Conservation (phyloP, 1,140 invertebrate species). For the Eciton burchellii region DNA sequence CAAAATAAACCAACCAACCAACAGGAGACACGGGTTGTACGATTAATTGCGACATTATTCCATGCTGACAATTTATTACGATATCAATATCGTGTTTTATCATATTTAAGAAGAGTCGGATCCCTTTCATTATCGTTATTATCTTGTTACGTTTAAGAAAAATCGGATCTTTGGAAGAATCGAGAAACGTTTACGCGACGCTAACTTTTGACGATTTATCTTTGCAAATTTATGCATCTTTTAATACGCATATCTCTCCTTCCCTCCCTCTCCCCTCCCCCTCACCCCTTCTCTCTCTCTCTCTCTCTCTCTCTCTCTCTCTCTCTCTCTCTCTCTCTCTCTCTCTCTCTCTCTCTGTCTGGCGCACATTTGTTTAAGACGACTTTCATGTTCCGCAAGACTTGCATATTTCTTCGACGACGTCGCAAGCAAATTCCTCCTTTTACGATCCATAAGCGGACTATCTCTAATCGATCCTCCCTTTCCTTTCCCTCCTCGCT, state of each 20-base stretch:
- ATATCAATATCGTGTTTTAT: background rate
- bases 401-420: conserved; percentile 20
- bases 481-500: background rate
- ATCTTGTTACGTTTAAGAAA: background rate
- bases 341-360: no score
- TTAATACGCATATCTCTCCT: no score
- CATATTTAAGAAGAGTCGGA: background rate
- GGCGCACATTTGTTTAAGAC: background rate
- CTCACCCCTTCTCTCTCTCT: no score
- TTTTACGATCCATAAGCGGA: conserved; percentile 6
- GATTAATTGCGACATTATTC: conserved; percentile 1
- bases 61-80: background rate
- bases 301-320: no score
- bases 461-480: conserved; percentile 7
- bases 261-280: no score
- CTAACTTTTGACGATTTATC: no score
- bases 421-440: conserved; percentile 12
- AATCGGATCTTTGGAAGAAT: background rate
- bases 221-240: no score
- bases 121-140: no score
- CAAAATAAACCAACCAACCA: conserved; percentile 28
- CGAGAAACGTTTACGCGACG: no score
- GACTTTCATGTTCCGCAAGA: conserved; percentile 2
- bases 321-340: no score
- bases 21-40: conserved; percentile 4